Conservation (phyloP, 2,797 vertebrate species). For the Esox masquinongy region DNA sequence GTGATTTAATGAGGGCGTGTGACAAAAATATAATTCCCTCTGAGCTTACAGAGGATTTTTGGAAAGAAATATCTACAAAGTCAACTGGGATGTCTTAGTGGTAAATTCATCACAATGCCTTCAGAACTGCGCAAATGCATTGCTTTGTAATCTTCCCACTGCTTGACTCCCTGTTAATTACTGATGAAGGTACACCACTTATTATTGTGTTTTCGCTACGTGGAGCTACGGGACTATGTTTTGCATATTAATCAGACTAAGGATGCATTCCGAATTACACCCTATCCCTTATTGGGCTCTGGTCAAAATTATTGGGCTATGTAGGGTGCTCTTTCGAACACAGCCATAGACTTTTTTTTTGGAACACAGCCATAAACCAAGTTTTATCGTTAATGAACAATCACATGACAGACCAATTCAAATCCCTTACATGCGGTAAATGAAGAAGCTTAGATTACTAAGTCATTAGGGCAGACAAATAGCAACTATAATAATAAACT, state of each 20-base stretch:
- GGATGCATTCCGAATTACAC: neutral
- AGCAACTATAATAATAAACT: neutral
- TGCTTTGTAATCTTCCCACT: conserved; percentile 11
- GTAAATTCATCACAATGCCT: conserved; percentile 4
- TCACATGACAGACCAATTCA: neutral
- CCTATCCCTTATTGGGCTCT: neutral
- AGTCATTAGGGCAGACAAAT: neutral
- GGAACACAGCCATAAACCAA: neutral
- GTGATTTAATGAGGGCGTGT: conserved; percentile 10
- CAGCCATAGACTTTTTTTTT: neutral
- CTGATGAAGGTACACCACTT: conserved; percentile 23
- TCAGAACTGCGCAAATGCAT: neutral
- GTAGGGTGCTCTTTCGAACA: neutral
- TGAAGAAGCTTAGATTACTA: neutral
- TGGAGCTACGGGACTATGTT: conserved; percentile 16
- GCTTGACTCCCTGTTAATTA: conserved; percentile 27
- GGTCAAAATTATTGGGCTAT: neutral
- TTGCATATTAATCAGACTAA: conserved; percentile 17
- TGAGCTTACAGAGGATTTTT: conserved; percentile 4
- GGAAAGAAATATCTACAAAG: neutral
- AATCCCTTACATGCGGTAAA: neutral
- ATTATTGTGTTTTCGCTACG: conserved; percentile 17
- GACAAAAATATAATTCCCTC: conserved; percentile 4
- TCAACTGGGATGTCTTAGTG: conserved; percentile 17
- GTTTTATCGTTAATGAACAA: conserved; percentile 17